Conservation (phyloP, 2,888 invertebrate genomes). For the Xestobium rufovillosum region DNA sequence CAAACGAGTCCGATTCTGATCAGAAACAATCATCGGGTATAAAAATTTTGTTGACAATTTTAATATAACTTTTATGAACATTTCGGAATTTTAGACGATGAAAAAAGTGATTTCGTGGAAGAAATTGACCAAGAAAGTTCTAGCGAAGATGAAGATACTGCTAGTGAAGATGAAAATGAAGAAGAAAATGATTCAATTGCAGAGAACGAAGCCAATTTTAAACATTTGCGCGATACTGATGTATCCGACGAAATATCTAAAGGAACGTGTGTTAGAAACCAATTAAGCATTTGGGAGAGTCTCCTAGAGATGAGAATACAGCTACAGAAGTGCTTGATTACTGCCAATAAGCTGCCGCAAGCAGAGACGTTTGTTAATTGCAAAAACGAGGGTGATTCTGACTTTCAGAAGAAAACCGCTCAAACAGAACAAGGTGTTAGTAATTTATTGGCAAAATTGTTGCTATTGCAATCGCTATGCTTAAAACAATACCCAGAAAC, state of each 20-base stretch:
- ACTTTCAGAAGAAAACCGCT: slow-evolving; percentile 48
- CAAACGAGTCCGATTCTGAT: slow-evolving; percentile 32
- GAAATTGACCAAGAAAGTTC: slow-evolving; percentile 12
- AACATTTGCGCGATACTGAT: slow-evolving; percentile 51
- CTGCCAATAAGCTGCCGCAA: slow-evolving; percentile 74
- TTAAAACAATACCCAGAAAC: slow-evolving; percentile 64
- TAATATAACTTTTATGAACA: too few species aligned
- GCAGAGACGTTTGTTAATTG: slow-evolving; percentile 47
- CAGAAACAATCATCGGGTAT: too few species aligned
- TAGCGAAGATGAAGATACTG: slow-evolving; percentile 14
- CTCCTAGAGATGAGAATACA: slow-evolving; percentile 81
- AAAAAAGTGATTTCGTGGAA: slow-evolving; percentile 13
- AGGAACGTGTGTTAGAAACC: slow-evolving; percentile 60
- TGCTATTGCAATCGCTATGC: slow-evolving; percentile 53
- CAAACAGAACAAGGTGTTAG: slow-evolving; percentile 50
- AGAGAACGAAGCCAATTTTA: slow-evolving; percentile 41
- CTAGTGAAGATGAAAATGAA: slow-evolving; percentile 19
- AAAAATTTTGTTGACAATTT: too few species aligned
- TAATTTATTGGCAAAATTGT: slow-evolving; percentile 57
- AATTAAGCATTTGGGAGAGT: slow-evolving; percentile 74
- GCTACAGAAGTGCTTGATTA: slow-evolving; percentile 70
- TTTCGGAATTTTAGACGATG: slow-evolving; percentile 14
- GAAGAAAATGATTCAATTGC: slow-evolving; percentile 22
- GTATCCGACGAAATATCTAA: slow-evolving; percentile 54
- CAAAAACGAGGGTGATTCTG: slow-evolving; percentile 36